phyloP scores from a whole-genome alignment of 1,140 invertebrate species.

The Bombus sylvicola region DNA sequence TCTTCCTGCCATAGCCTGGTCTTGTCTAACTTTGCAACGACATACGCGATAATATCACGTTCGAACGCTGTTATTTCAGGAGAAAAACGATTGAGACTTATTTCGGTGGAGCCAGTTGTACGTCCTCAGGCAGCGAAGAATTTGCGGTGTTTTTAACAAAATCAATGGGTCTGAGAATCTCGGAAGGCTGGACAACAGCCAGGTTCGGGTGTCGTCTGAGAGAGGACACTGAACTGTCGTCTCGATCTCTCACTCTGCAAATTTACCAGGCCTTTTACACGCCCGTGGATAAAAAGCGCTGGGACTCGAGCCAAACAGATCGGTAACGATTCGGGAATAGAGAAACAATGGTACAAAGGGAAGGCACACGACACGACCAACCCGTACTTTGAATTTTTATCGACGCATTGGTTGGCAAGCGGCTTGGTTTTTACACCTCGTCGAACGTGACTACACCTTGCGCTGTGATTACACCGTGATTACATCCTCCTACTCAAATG shows the following conservation, averaged over 20 bases:
- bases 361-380: not conserved
- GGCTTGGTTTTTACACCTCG: constrained; percentile 9
- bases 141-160: constrained; percentile 59
- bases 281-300: constrained; percentile 37
- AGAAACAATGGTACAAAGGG: constrained; percentile 29
- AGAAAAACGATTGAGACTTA: not conserved
- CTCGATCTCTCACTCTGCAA: constrained; percentile 47
- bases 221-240: constrained; percentile 38
- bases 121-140: constrained; percentile 17
- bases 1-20: no score
- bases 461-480: not conserved
- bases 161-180: constrained; percentile 55
- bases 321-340: constrained; percentile 30
- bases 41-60: no score
- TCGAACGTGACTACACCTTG: not conserved
- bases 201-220: constrained; percentile 51
- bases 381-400: constrained; percentile 12
- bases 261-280: constrained; percentile 62
- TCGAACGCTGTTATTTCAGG: no score
- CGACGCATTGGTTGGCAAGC: constrained; percentile 33
- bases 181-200: constrained; percentile 61
- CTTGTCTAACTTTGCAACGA: no score
- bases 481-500: not conserved
- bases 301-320: constrained; percentile 55
- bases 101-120: constrained; percentile 3